Conservation (phyloP, 2,113 vertebrate genomes). For the Callospermophilus lateralis region DNA sequence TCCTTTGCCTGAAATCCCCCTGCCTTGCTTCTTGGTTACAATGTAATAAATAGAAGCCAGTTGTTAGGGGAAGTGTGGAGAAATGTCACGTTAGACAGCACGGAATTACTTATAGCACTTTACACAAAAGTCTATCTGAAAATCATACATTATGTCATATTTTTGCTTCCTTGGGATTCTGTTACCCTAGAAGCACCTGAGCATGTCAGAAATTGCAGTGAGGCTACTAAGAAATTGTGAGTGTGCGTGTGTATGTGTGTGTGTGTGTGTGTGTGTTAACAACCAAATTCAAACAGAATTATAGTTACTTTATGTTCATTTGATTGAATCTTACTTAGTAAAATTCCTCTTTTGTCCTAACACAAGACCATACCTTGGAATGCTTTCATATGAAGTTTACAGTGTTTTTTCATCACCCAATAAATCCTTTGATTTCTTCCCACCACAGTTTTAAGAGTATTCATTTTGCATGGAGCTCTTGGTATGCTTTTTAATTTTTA, state of each 20-base stretch:
- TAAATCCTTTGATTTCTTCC: conserved; percentile 84
- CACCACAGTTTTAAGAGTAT: conserved; percentile 74
- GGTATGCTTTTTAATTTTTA: conserved; percentile 55
- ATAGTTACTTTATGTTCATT: conserved; percentile 73
- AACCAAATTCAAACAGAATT: conserved; percentile 72
- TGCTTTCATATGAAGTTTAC: conserved; percentile 82
- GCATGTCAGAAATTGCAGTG: neutral
- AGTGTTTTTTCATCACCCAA: conserved; percentile 83
- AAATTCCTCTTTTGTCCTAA: conserved; percentile 81
- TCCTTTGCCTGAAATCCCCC: neutral
- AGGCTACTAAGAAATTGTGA: neutral
- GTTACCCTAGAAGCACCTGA: conserved; percentile 12
- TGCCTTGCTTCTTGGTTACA: neutral
- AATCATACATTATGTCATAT: neutral
- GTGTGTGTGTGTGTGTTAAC: too few relatives aligned
- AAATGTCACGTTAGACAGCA: neutral
- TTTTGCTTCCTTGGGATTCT: neutral
- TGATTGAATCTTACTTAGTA: conserved; percentile 75
- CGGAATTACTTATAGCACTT: neutral
- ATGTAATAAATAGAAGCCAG: neutral
- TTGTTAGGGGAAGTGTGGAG: neutral
- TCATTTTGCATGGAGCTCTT: conserved; percentile 61
- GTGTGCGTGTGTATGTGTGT: neutral
- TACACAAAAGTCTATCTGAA: neutral
- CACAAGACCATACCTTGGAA: conserved; percentile 74